A percentile compares a stretch with the other conserved stretches of the same genome.
Evolutionary conservation across 2,888 invertebrate species (phyloP).

Genomic region (Aplocera efformata): DNA sequence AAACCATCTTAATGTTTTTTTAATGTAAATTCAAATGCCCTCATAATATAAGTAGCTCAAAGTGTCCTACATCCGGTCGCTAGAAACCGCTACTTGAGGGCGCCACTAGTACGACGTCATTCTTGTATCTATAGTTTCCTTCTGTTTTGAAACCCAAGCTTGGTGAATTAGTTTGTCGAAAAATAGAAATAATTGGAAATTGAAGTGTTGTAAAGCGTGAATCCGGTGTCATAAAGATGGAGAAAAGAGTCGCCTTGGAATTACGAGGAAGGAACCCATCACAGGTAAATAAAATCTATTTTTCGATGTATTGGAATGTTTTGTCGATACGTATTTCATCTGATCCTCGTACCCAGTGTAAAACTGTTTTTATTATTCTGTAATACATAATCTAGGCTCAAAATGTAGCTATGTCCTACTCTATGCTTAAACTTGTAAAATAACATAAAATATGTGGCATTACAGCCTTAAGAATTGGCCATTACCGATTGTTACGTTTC

Average conservation of each 20-base stretch:
- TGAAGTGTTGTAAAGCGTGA: constrained; percentile 57
- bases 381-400: constrained; percentile 10
- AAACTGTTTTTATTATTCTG: constrained; percentile 41
- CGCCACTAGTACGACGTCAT: constrained; percentile 73
- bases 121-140: constrained; percentile 80
- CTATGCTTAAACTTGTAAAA: constrained; percentile 29
- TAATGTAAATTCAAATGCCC: background rate
- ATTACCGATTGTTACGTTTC: constrained; percentile 77
- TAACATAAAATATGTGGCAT: constrained; percentile 64
- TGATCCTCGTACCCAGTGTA: constrained; percentile 46
- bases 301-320: constrained; percentile 73
- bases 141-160: constrained; percentile 82
- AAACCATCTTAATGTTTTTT: background rate
- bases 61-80: constrained; percentile 56
- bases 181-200: constrained; percentile 55
- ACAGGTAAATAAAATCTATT: constrained; percentile 85
- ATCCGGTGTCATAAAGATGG: constrained; percentile 82
- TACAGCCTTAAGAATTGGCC: constrained; percentile 69
- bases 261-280: constrained; percentile 93
- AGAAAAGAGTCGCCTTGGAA: constrained; percentile 97
- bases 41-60: constrained; percentile 10
- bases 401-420: constrained; percentile 6
- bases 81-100: constrained; percentile 60
- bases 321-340: constrained; percentile 78
- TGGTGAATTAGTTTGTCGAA: constrained; percentile 70